Evolutionary conservation across 2,797 vertebrate species (phyloP).

Genomic region (Melanotaenia trifasciata): DNA sequence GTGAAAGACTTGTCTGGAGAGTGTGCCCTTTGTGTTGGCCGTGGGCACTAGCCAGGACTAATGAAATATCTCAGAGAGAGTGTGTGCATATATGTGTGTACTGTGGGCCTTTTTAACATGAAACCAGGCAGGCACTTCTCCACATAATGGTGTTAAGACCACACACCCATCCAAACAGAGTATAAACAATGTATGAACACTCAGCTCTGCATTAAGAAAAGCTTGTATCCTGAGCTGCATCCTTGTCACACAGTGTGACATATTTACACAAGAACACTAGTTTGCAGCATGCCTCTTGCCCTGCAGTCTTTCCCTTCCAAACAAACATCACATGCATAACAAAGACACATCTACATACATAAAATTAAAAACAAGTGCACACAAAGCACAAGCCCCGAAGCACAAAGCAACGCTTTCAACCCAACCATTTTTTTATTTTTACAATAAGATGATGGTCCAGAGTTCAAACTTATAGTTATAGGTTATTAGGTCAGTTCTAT

Average conservation of each 20-base stretch:
- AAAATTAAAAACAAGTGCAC: slow-evolving; percentile 20
- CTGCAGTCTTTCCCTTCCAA: slow-evolving; percentile 36
- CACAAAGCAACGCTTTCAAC: slow-evolving; percentile 5
- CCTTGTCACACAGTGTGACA: slow-evolving; percentile 55
- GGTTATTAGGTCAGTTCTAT: slow-evolving; percentile 66
- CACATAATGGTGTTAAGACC: slow-evolving; percentile 14
- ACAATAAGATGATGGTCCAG: slow-evolving; percentile 26
- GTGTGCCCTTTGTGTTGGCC: slow-evolving; percentile 59
- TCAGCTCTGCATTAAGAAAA: slow-evolving; percentile 36
- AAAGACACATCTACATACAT: slow-evolving; percentile 35
- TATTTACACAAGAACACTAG: slow-evolving; percentile 60
- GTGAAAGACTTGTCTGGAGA: slow-evolving; percentile 60
- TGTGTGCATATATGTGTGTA: slow-evolving; percentile 1
- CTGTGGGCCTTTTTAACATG: slow-evolving; percentile 41
- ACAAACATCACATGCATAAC: slow-evolving; percentile 28
- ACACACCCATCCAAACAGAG: slow-evolving; percentile 43
- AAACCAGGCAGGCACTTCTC: slow-evolving; percentile 31
- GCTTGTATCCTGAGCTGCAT: slow-evolving; percentile 52
- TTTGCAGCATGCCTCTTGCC: slow-evolving; percentile 55
- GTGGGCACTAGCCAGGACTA: slow-evolving; percentile 63
- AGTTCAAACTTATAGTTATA: slow-evolving; percentile 37
- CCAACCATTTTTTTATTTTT: slow-evolving; percentile 16
- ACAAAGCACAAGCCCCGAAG: slow-evolving; percentile 30
- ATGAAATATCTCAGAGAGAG: slow-evolving; percentile 69
- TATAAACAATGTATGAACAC: slow-evolving; percentile 21